Evolutionary conservation across 2,113 vertebrate species (phyloP), one percentile per base, ranked within the genome.

Genomic region (Mola mola): DNA sequence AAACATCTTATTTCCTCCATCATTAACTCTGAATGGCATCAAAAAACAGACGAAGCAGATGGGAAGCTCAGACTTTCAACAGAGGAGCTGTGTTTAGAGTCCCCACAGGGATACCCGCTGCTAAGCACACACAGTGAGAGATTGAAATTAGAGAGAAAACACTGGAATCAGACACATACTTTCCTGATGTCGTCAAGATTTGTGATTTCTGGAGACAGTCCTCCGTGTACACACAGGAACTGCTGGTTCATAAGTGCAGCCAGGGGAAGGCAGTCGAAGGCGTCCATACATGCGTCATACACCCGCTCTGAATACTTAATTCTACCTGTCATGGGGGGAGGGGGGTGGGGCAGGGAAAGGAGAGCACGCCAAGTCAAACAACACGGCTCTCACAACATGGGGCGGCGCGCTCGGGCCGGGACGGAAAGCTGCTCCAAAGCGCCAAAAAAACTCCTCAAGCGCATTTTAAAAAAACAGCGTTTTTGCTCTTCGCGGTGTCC

Each of bases 301-400:
- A 99, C 94, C 24, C 95, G 91, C 91, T 99, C 97, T 66, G 97
- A 99, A 93, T 99, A 99, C 93, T 99, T 99, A 93, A 99, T 98
- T 96, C 95, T 98, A 98, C 96, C 97, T 99, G 91, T 91, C 80
- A 87, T 37, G 50, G 83, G 71, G 31, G 81, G 58, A 71, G n/a
- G n/a, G 66, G 81, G 7, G 28, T 59, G 69, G 71, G 34, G 55
- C 6, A 11, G 63, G 52, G 51, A 33, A 13, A 60, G 40, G 26
- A 81, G 17, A 50, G 29, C 48, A 50, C 8, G 71, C 81, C 87
- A 85, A 79, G 72, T 74, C 79, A 87, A 89, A 88, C 79, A 83
- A 69, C 57, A 8, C 9, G 4, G 37, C 50, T 53, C 70, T 64
- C 74, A 67, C 53, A 82, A 66, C 71, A 51, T 38, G 53, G 62